Base-by-base conservation (phyloP, 1,140 invertebrate species). In the Nomia melanderi region DNA sequence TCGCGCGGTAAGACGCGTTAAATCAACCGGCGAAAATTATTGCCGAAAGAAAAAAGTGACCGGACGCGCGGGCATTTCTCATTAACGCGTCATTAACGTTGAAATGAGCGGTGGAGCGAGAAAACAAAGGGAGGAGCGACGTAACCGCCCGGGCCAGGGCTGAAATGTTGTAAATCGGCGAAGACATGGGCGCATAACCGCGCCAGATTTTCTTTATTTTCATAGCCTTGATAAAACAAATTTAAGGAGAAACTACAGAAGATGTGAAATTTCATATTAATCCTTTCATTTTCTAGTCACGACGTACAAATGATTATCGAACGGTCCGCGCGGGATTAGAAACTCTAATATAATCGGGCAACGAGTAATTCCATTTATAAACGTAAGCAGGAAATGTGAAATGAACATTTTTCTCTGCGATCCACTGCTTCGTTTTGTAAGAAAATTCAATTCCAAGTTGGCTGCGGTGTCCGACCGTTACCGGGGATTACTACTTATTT, bases 31-130 rank as follows among this genome's bases (percentile, higher is more conserved):
- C 25, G 29, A 60, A 65, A 84, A 70, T 83, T 56, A 83, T 79
- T 33, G 70, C 53, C 25, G 70, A 77, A 79, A 76, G 82, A 79
- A 70, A 64, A 25, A 12, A 14, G n/a, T 17, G 12, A n/a, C 33
- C 69, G 39, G 17, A 41, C 31, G 50, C 39, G 77, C 72, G 53
- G 23, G 53, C 59, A 70, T 83, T 80, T 80, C 81, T 84, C 77
- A 73, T 83, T 80, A 80, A 83, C 73, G 73, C 77, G 59, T 80
- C 81, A 80, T 83, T 80, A 83, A 79, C 77, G 7, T 14, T 54
- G 72, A 65, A 84, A 77, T 14, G 65, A n/a, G 53, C n/a, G 27
- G 17, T 39, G 29, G 11, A 23, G 41, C 33, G 71, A 56, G 44
- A 39, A n/a, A 54, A 44, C 9, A 31, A 44, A 29, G 27, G n/a